Conservation (phyloP, 1,140 invertebrate genomes). For the Diplogasteroides magnus region DNA sequence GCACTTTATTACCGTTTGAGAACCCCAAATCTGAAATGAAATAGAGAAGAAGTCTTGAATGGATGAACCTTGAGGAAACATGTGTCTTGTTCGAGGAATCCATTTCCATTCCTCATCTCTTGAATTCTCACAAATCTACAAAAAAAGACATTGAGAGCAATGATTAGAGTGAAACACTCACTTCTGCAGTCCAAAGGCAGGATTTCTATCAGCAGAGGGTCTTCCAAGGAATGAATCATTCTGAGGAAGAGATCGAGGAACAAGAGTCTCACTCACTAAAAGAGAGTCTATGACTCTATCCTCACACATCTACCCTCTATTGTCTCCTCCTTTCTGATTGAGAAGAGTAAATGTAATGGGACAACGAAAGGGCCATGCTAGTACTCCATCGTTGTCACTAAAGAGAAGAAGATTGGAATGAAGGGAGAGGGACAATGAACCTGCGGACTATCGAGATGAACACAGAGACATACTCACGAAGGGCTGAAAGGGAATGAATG, state of each 20-base stretch:
- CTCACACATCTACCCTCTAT: not conserved
- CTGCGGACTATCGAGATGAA: not conserved
- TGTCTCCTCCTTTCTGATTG: not conserved
- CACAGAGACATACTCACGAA: not conserved
- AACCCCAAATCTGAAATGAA: no score
- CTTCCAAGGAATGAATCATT: not conserved
- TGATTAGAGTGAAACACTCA: not conserved
- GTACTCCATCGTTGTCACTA: not conserved
- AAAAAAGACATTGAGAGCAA: not conserved
- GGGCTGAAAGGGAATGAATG: not conserved
- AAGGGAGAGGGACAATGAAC: no score
- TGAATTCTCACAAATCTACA: not conserved
- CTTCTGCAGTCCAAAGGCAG: not conserved
- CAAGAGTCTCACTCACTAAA: not conserved
- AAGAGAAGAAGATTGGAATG: no score
- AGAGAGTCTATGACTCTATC: not conserved
- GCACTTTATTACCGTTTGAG: no score
- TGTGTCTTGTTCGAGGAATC: not conserved
- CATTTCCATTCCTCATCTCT: not conserved
- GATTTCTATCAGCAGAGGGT: not conserved
- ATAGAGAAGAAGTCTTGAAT: no score
- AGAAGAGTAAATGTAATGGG: not conserved
- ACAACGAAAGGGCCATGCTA: not conserved
- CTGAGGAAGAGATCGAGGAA: not conserved
- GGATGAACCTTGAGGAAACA: not conserved